Conservation (phyloP, 1,140 invertebrate genomes). For the Drosophila subpulchrella region DNA sequence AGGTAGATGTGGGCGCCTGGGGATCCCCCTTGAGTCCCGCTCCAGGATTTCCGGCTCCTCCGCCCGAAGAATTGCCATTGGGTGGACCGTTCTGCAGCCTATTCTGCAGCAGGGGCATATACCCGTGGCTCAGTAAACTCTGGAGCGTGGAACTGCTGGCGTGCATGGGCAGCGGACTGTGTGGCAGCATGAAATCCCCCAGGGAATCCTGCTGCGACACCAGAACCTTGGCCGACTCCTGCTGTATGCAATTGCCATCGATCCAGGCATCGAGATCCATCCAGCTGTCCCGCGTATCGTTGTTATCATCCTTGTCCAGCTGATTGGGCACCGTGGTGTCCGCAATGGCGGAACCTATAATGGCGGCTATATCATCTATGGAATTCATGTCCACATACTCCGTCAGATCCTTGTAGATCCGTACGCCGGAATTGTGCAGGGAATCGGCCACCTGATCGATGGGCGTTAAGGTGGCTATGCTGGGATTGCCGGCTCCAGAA, state of each 20-base stretch:
- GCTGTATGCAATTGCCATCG: constrained; percentile 89
- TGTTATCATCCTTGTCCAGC: constrained; percentile 88
- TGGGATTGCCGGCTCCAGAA: constrained; percentile 20
- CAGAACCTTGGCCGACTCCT: constrained; percentile 86
- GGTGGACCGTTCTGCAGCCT: constrained; percentile 90
- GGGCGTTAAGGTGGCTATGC: constrained; percentile 61
- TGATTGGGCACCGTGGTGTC: constrained; percentile 92
- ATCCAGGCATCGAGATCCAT: constrained; percentile 94
- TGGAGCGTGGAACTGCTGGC: constrained; percentile 89
- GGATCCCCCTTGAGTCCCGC: constrained; percentile 86
- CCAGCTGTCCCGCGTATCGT: constrained; percentile 90
- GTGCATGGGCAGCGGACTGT: constrained; percentile 86
- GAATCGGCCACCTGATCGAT: constrained; percentile 84
- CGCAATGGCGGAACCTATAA: constrained; percentile 95
- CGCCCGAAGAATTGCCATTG: constrained; percentile 20
- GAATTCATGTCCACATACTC: constrained; percentile 89
- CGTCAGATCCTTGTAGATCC: constrained; percentile 83
- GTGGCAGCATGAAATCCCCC: constrained; percentile 88
- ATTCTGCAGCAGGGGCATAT: constrained; percentile 91
- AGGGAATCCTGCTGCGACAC: constrained; percentile 87
- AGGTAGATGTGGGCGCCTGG: constrained; percentile 88
- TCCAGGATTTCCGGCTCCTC: constrained; percentile 20
- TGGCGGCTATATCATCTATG: constrained; percentile 93
- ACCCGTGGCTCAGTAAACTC: constrained; percentile 90
- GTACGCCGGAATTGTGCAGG: constrained; percentile 81